Evolutionary conservation across 2,797 vertebrate genomes (phyloP).

Genomic region (Lithobates sylvaticus): DNA sequence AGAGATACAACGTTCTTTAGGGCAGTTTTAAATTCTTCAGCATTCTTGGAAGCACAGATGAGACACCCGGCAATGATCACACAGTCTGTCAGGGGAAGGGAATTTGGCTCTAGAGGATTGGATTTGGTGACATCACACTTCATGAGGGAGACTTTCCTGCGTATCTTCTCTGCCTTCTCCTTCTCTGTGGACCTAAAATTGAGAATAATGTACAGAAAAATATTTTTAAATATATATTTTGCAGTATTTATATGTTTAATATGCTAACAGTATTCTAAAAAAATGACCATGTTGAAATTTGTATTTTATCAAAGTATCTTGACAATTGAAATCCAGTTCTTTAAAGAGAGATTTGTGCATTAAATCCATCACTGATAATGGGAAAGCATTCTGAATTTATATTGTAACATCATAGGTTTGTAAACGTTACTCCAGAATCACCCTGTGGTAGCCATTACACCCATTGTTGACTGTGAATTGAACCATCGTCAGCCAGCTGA

Average conservation of each 20-base stretch:
- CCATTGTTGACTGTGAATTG: too few relatives aligned
- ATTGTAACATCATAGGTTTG: too few relatives aligned
- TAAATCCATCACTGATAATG: too few relatives aligned
- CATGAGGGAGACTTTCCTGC: slow-evolving; percentile 10
- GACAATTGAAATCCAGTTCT: background rate
- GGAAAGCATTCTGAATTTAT: too few relatives aligned
- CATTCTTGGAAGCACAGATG: slow-evolving; percentile 20
- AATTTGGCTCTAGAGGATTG: slow-evolving; percentile 22
- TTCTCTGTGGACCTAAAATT: background rate
- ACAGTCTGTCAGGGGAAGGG: slow-evolving; percentile 21
- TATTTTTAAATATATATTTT: too few relatives aligned
- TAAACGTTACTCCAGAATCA: too few relatives aligned
- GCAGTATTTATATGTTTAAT: too few relatives aligned
- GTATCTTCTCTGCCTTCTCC: slow-evolving; percentile 24
- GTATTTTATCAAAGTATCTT: background rate
- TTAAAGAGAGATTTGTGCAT: too few relatives aligned
- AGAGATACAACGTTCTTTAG: slow-evolving; percentile 36
- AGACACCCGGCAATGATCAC: slow-evolving; percentile 18
- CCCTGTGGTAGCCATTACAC: too few relatives aligned
- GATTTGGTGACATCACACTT: slow-evolving; percentile 29
- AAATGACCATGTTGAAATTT: background rate
- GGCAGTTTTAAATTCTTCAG: background rate
- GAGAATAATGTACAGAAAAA: background rate
- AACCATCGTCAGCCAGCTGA: too few relatives aligned
- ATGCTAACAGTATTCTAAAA: background rate